Base-by-base conservation (phyloP, 2,797 vertebrate species). In the Cichlasoma orientale region DNA sequence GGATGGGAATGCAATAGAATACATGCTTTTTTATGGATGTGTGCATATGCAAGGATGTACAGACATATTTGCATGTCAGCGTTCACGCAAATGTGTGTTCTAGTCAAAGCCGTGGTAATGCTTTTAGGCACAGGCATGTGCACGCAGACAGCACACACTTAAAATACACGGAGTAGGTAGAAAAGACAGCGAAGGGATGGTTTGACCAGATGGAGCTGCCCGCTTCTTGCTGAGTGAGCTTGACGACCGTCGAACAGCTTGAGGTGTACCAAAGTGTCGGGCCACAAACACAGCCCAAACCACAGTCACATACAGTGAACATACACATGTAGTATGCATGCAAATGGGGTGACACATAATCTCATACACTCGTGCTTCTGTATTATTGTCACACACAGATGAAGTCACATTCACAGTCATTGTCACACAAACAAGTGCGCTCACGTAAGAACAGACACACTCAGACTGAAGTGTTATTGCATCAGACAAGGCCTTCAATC, bases 161-260 rank as follows among this genome's bases (percentile, higher is more conserved):
- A 57, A 29, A 58, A 33, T 18, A 73, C 79, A 72, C 33, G 0
- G 31, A 79, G 61, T 89, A 82, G 85, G 81, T 16, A n/a, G 85
- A 91, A 86, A 86, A 81, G 90, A 82, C 83, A 27, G 83, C 74
- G 72, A 74, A 83, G 87, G 90, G 88, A 84, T 63, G 79, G 87
- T 83, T 68, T 53, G 88, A 92, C 91, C 95, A 95, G 95, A 96
- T 95, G 95, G 95, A 95, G 89, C 88, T 56, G 87, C 82, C 84
- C 36, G 91, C 82, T 88, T 89, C 94, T 94, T 90, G 92, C 94
- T 93, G 94, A 92, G 94, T 79, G 88, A 86, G 91, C 94, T 88
- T 94, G 94, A 94, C 79, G 92, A 94, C 93, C 94, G 91, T 90
- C 86, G 86, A 94, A 92, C 92, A 92, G 94, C 92, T 95, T 94